A percentile compares a stretch with the other conserved stretches of the same genome.
phyloP scores from a whole-genome alignment of 2,888 invertebrate species.

The Morpho helenor region DNA sequence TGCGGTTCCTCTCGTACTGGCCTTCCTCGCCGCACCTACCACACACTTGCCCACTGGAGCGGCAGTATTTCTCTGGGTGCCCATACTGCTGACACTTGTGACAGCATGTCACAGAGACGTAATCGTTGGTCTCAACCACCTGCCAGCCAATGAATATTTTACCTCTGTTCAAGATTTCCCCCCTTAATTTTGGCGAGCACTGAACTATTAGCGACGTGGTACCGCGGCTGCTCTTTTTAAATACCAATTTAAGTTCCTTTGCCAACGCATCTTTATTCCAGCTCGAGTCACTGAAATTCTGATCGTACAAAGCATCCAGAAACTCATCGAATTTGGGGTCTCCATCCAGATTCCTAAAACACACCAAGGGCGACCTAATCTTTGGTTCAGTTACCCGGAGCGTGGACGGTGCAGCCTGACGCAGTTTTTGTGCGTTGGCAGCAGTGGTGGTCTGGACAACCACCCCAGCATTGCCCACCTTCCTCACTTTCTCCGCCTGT shows the following conservation, averaged over 20 bases:
- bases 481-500: too few relatives aligned
- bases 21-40: neutral
- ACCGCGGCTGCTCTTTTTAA: slow-evolving; percentile 5
- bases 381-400: too few relatives aligned
- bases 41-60: slow-evolving; percentile 21
- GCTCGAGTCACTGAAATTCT: slow-evolving; percentile 1
- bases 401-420: too few relatives aligned
- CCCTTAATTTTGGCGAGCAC: slow-evolving; percentile 7
- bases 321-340: neutral
- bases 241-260: neutral
- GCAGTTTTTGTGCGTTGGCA: too few relatives aligned
- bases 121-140: slow-evolving; percentile 14
- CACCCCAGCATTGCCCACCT: too few relatives aligned
- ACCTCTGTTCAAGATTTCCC: neutral
- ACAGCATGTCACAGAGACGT: slow-evolving; percentile 24
- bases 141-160: too few relatives aligned
- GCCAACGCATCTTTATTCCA: neutral
- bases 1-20: neutral
- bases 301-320: slow-evolving; percentile 3
- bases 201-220: slow-evolving; percentile 18
- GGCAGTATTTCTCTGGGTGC: slow-evolving; percentile 34
- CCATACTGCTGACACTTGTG: slow-evolving; percentile 38
- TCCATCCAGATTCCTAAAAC: too few relatives aligned
- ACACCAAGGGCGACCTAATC: too few relatives aligned
- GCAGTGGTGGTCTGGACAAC: too few relatives aligned